Percentiles rank a stretch among this genome's conserved stretches.
Evolutionary conservation across 2,797 vertebrate genomes (phyloP).

Genomic region (Tragopan temminckii): DNA sequence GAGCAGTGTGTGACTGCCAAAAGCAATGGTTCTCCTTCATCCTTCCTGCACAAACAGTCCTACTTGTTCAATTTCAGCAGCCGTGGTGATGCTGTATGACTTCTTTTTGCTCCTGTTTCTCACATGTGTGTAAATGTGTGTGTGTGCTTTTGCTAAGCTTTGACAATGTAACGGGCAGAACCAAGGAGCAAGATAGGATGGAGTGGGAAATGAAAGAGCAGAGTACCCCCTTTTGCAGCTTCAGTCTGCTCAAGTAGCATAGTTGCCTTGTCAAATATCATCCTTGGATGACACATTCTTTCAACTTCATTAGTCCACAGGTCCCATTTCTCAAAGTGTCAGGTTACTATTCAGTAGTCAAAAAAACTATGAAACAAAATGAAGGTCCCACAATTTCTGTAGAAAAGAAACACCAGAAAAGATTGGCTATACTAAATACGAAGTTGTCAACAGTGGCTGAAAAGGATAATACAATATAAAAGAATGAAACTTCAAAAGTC

Average conservation of each 20-base stretch:
- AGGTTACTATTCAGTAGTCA: background rate
- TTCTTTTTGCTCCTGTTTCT: background rate
- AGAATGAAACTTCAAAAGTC: background rate
- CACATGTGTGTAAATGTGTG: background rate
- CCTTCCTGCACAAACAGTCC: background rate
- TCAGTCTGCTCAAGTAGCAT: background rate
- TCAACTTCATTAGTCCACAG: background rate
- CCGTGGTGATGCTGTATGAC: background rate
- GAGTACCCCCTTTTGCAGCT: background rate
- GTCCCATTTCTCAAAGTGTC: constrained; percentile 34
- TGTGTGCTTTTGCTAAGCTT: background rate
- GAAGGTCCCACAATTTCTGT: background rate
- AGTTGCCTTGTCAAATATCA: constrained; percentile 15
- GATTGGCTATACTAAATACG: background rate
- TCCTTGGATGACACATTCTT: background rate
- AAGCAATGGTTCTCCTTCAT: background rate
- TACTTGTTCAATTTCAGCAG: background rate
- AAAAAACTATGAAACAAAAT: constrained; percentile 35
- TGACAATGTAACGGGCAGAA: background rate
- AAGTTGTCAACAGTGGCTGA: constrained; percentile 22
- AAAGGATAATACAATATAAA: background rate
- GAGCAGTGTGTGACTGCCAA: background rate
- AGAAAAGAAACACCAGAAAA: constrained; percentile 4
- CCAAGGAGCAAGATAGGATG: background rate
- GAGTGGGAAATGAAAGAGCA: background rate